phyloP scores from a whole-genome alignment of 92 coral and sea anemone species.

The Phenganax stokvisi region DNA sequence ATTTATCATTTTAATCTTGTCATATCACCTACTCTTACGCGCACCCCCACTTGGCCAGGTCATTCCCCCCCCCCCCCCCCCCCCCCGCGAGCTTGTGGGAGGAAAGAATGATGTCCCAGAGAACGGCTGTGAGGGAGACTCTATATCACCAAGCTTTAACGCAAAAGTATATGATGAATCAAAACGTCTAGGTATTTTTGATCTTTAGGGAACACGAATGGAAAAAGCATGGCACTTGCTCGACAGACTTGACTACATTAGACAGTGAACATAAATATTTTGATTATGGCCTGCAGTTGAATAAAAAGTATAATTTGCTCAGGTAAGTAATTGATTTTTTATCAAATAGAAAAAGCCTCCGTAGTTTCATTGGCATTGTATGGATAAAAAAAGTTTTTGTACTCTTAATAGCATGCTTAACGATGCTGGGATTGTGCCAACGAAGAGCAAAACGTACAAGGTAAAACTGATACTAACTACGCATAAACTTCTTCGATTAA shows the following conservation, averaged over 20 bases:
- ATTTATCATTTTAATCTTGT: too few species aligned
- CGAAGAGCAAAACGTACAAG: constrained; percentile 45
- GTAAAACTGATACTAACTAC: constrained; percentile 9
- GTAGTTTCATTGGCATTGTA: background rate
- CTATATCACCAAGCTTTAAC: too few species aligned
- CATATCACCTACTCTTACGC: too few species aligned
- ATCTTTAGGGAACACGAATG: constrained; percentile 73
- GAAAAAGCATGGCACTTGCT: constrained; percentile 92
- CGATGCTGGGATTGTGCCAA: constrained; percentile 49
- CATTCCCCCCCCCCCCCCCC: too few species aligned
- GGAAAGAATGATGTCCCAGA: too few species aligned
- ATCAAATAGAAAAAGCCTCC: background rate
- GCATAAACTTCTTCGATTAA: background rate
- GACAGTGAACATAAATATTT: constrained; percentile 75
- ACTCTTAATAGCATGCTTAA: constrained; percentile 42
- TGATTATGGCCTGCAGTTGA: constrained; percentile 48
- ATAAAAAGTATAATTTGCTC: constrained; percentile 51
- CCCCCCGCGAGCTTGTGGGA: too few species aligned
- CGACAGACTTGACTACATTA: constrained; percentile 49
- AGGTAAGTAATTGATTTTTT: constrained; percentile 45
- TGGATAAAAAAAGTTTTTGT: too few species aligned
- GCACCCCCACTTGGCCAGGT: too few species aligned
- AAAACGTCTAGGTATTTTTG: background rate
- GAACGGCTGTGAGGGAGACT: too few species aligned
- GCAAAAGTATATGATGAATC: too few species aligned